Percentiles rank a stretch among this genome's conserved stretches.
Conservation (phyloP, 2,888 invertebrate species). For the Hirtodrosophila alboralis region DNA sequence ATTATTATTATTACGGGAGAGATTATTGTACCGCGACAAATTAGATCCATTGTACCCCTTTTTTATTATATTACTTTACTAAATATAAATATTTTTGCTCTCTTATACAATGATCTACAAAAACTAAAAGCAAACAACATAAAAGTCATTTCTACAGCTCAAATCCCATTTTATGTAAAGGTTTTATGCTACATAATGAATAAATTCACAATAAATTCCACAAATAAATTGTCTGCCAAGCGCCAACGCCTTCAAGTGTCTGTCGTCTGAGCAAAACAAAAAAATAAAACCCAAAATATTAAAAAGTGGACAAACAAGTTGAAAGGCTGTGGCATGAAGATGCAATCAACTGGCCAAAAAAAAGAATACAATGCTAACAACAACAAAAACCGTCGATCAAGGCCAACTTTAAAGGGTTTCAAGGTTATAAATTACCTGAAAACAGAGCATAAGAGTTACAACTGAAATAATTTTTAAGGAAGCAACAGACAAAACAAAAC, state of each 20-base stretch:
- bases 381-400: slow-evolving; percentile 51
- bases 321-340: slow-evolving; percentile 30
- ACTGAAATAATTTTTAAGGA: slow-evolving; percentile 40
- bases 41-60: no score
- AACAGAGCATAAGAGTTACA: slow-evolving; percentile 18
- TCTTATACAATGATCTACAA: not conserved
- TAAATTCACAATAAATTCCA: slow-evolving; percentile 23
- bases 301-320: slow-evolving; percentile 48
- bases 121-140: no score
- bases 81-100: no score
- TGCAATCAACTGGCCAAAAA: slow-evolving; percentile 4
- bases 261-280: slow-evolving; percentile 4
- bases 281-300: slow-evolving; percentile 3
- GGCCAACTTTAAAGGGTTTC: slow-evolving; percentile 67
- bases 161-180: slow-evolving; percentile 22
- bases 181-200: slow-evolving; percentile 10
- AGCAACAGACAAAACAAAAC: slow-evolving; percentile 26
- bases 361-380: no score
- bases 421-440: slow-evolving; percentile 66
- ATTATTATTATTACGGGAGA: no score
- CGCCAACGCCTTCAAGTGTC: slow-evolving; percentile 18
- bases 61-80: no score
- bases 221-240: slow-evolving; percentile 28
- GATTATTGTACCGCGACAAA: no score
- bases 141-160: not conserved